phyloP scores from a whole-genome alignment of 37 sponge, comb jelly and placozoan genomes.

The Aplysina aerophoba region DNA sequence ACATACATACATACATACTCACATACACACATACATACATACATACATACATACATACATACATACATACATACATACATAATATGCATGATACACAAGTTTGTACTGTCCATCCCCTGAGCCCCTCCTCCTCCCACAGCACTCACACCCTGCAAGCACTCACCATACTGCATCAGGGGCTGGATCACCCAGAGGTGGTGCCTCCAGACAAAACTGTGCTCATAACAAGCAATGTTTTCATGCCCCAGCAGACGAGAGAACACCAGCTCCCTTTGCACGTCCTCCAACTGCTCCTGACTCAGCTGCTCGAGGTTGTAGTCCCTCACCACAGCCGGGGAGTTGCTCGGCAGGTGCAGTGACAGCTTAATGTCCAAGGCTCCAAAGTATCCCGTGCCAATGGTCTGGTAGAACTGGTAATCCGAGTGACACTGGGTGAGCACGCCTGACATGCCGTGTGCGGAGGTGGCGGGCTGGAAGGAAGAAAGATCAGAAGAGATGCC shows the following conservation, averaged over 20 bases:
- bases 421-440: too few relatives aligned
- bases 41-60: too few relatives aligned
- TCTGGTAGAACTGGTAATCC: slow-evolving; percentile 18
- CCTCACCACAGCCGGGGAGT: slow-evolving; percentile 48
- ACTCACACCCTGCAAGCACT: background rate
- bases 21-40: too few relatives aligned
- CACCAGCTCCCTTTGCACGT: slow-evolving; percentile 71
- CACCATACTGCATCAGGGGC: slow-evolving; percentile 82
- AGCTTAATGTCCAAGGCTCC: slow-evolving; percentile 58
- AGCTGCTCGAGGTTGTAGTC: slow-evolving; percentile 62
- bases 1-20: too few relatives aligned
- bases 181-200: slow-evolving; percentile 64
- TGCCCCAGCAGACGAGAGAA: slow-evolving; percentile 59
- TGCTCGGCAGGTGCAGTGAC: slow-evolving; percentile 30
- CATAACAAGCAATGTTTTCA: slow-evolving; percentile 54
- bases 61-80: too few relatives aligned
- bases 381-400: slow-evolving; percentile 45
- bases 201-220: slow-evolving; percentile 55
- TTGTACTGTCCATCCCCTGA: too few relatives aligned
- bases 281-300: slow-evolving; percentile 46
- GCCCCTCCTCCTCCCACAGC: too few relatives aligned
- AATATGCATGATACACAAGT: too few relatives aligned
- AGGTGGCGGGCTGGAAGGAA: too few relatives aligned
- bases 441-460: too few relatives aligned
- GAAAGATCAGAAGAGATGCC: too few relatives aligned